Conservation (phyloP, 2,113 vertebrate species). For the Nesoenas mayeri region DNA sequence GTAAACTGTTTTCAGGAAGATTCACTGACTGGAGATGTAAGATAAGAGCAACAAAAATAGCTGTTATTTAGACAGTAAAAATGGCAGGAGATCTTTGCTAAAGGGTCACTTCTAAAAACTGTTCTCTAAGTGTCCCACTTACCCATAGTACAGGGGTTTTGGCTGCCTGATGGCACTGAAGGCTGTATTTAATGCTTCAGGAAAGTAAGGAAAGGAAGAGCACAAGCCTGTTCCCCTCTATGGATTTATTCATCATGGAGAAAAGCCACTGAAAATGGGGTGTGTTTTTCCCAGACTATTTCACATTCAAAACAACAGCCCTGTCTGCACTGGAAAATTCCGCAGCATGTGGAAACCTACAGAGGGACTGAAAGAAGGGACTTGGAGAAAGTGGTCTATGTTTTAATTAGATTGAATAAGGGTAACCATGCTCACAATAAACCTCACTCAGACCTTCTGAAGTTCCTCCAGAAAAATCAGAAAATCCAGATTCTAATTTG, state of each 20-base stretch:
- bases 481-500: neutral
- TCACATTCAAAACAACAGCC: constrained; percentile 59
- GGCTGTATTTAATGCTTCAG: neutral
- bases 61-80: neutral
- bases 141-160: neutral
- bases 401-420: neutral
- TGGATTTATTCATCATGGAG: constrained; percentile 51
- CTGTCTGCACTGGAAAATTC: constrained; percentile 57
- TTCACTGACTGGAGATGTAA: neutral
- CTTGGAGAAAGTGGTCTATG: neutral
- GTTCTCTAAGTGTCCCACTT: neutral
- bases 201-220: constrained; percentile 31
- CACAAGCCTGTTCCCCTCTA: neutral
- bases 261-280: constrained; percentile 38
- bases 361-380: neutral
- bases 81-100: neutral
- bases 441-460: neutral
- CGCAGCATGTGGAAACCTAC: constrained; percentile 16
- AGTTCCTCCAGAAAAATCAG: neutral
- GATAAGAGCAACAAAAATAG: neutral
- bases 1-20: neutral
- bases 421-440: neutral
- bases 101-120: neutral
- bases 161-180: neutral
- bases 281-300: constrained; percentile 54